Conservation (phyloP, 2,797 vertebrate genomes). For the Diceros bicornis region DNA sequence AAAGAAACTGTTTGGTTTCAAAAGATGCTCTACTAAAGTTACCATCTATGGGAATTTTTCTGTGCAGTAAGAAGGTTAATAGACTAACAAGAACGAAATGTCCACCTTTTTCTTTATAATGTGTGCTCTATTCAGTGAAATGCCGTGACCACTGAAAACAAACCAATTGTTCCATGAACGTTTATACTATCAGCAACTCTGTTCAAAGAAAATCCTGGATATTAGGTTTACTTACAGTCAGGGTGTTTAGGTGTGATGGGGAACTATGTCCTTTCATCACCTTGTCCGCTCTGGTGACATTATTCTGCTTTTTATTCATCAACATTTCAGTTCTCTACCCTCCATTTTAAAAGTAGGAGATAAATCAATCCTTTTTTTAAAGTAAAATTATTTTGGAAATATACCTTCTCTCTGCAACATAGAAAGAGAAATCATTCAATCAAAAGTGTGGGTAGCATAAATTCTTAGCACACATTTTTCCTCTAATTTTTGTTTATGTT, state of each 20-base stretch:
- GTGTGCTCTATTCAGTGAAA: neutral
- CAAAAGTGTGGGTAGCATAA: neutral
- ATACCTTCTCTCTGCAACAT: neutral
- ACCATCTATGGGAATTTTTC: neutral
- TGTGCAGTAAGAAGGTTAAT: neutral
- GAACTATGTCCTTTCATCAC: neutral
- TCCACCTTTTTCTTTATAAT: neutral
- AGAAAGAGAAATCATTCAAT: constrained; percentile 45
- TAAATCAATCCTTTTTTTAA: constrained; percentile 1
- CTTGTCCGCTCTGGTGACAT: neutral
- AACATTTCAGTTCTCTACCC: neutral
- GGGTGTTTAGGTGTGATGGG: neutral
- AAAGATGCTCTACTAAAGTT: neutral
- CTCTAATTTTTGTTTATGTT: constrained; percentile 49
- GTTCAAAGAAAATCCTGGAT: neutral
- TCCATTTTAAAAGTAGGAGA: constrained; percentile 32
- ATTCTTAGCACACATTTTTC: constrained; percentile 11
- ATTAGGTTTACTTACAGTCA: neutral
- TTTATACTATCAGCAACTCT: neutral
- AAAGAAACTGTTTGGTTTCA: neutral
- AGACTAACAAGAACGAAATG: constrained; percentile 15
- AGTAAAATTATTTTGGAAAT: neutral
- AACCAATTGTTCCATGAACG: neutral
- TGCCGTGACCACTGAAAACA: neutral
- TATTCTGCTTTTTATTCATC: constrained; percentile 24